phyloP scores from a whole-genome alignment of 2,888 invertebrate species.

The Diaprepes abbreviatus region DNA sequence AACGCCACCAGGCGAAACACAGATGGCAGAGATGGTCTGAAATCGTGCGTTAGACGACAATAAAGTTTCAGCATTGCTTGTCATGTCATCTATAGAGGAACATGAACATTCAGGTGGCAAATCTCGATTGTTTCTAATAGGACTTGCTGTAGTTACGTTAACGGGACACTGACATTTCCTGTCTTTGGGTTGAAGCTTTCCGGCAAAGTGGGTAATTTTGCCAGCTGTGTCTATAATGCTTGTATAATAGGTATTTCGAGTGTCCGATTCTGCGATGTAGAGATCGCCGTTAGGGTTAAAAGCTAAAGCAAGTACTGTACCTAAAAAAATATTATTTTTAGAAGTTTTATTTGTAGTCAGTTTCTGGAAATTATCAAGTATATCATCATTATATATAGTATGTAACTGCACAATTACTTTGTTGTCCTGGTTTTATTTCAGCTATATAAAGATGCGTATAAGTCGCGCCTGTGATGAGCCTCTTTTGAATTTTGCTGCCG shows the following conservation, averaged over 20 bases:
- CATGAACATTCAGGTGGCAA: conserved; percentile 61
- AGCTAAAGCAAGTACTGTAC: conserved; percentile 89
- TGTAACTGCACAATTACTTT: no score
- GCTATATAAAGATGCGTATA: no score
- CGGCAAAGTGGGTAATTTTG: conserved; percentile 92
- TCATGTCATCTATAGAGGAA: conserved; percentile 70
- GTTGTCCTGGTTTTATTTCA: no score
- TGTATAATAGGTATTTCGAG: conserved; percentile 85
- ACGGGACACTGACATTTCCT: conserved; percentile 73
- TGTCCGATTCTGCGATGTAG: conserved; percentile 94
- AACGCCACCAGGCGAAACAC: conserved; percentile 96
- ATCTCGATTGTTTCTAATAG: conserved; percentile 57
- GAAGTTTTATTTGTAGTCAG: no score
- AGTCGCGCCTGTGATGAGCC: no score
- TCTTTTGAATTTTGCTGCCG: no score
- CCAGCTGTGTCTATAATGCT: conserved; percentile 91
- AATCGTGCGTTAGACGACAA: conserved; percentile 92
- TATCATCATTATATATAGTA: no score
- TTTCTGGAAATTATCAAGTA: no score
- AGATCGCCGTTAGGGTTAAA: conserved; percentile 93
- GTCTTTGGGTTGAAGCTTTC: conserved; percentile 78
- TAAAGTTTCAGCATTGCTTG: conserved; percentile 86
- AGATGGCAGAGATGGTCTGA: conserved; percentile 88
- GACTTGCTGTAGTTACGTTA: conserved; percentile 70
- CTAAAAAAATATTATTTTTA: no score